Evolutionary conservation across 2,113 vertebrate species (phyloP).

Genomic region (Dromas ardeola): DNA sequence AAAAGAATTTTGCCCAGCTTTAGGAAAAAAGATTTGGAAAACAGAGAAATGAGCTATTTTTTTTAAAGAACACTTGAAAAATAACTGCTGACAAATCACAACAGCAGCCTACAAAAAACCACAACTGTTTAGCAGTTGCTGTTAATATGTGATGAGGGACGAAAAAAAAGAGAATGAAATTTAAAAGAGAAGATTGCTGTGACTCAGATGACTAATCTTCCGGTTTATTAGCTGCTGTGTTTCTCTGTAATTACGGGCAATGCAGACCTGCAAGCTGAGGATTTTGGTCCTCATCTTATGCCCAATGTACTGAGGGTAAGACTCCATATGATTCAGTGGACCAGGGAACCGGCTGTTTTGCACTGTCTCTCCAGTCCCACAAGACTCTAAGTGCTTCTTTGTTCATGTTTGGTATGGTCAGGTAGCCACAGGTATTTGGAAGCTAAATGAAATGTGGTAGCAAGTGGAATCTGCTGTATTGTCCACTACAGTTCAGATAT

Average conservation of each 20-base stretch:
- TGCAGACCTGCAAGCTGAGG: background rate
- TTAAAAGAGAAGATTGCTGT: background rate
- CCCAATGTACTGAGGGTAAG: background rate
- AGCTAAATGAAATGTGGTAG: background rate
- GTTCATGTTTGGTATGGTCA: background rate
- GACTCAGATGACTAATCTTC: background rate
- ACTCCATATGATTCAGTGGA: background rate
- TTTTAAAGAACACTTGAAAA: background rate
- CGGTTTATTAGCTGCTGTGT: background rate
- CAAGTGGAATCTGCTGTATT: background rate
- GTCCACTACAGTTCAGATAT: background rate
- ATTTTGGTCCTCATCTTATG: background rate
- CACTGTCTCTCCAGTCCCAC: no score
- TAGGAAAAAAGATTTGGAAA: background rate
- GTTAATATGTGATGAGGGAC: background rate
- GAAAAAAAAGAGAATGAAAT: background rate
- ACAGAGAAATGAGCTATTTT: background rate
- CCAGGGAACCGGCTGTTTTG: background rate
- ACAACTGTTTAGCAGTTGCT: background rate
- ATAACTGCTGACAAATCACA: conserved; percentile 17
- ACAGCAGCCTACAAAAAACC: background rate
- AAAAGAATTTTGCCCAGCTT: background rate
- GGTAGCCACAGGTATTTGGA: background rate
- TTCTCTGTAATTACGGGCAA: background rate
- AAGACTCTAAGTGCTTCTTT: background rate